A percentile compares a stretch with the other conserved stretches of the same genome.
Conservation (phyloP, 2,888 invertebrate species). For the Cerastis rubricosa region DNA sequence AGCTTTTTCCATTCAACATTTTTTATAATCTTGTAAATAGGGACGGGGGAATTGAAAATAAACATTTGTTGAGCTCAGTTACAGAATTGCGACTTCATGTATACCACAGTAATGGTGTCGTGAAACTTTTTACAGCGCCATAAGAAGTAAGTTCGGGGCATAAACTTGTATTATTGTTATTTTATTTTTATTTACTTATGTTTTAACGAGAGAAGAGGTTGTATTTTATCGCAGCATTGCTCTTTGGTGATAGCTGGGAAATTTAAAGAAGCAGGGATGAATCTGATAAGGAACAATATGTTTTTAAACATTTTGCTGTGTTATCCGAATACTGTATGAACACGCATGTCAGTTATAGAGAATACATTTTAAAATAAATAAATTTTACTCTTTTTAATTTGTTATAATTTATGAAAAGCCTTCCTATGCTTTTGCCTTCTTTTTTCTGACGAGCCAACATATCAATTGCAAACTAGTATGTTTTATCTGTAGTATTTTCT, state of each 20-base stretch:
- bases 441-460: background rate
- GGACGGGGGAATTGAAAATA: conserved; percentile 21
- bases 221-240: conserved; percentile 34
- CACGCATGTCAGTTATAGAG: background rate
- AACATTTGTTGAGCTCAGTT: conserved; percentile 28
- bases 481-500: background rate
- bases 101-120: conserved; percentile 42
- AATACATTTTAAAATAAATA: background rate
- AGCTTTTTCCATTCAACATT: background rate
- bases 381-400: background rate
- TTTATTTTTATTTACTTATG: conserved; percentile 58
- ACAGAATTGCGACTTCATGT: conserved; percentile 21
- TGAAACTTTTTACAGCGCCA: conserved; percentile 54
- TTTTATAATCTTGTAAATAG: conserved; percentile 16
- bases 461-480: background rate
- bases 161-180: conserved; percentile 62
- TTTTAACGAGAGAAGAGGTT: conserved; percentile 43
- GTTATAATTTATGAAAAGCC: background rate
- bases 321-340: background rate
- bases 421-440: background rate
- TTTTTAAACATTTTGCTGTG: background rate
- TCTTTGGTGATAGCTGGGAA: conserved; percentile 2
- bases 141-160: conserved; percentile 47
- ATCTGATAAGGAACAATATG: no score
- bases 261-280: background rate